Evolutionary conservation across 2,888 invertebrate species (phyloP), one percentile per base, ranked within the genome.

Genomic region (Cosmia trapezina): DNA sequence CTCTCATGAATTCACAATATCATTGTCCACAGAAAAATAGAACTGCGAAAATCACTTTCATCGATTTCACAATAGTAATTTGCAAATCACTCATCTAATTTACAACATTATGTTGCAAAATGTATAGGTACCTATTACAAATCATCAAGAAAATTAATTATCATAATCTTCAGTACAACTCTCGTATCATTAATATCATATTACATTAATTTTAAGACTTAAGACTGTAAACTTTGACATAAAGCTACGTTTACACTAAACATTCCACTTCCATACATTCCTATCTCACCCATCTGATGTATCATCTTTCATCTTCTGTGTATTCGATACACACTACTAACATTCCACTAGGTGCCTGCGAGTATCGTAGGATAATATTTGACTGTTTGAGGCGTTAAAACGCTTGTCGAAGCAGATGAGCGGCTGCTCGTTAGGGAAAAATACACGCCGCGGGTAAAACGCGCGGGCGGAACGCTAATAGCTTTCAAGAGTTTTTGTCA

Each of bases 311-410:
- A 71, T 75, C 56, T 83, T 70, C 68, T 70, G 76, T 81, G 76
- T 84, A 77, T 76, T 53, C 64, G 64, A 83, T 73, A 80, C 74
- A 71, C 65, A 41, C 11, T 57, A 64, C 71, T 70, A 73, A 84
- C 81, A 86, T 85, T 86, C 84, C 81, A 77, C 56, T 82, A 75
- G 64, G 66, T 70, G 59, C 68, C 83, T 84, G 72, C 73, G 22
- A 54, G 43, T 65, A 67, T 78, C 33, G 80, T 82, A 78, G 84
- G 69, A 33, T 63, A 68, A 73, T 83, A 73, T 80, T 61, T 79
- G 83, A 86, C 84, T 82, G 79, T 81, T 79, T 78, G 76, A 78
- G 78, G 82, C 81, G 86, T 79, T 80, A 53, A 69, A 74, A 74
- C 80, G 85, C 87, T 81, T 75, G 82, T 83, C 67, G 56, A 43